These are phyloP conservation scores for Tetragonula clypearis DNA, from an alignment of 1,140 invertebrate genomes.

Conservation along the genomic window DNA sequence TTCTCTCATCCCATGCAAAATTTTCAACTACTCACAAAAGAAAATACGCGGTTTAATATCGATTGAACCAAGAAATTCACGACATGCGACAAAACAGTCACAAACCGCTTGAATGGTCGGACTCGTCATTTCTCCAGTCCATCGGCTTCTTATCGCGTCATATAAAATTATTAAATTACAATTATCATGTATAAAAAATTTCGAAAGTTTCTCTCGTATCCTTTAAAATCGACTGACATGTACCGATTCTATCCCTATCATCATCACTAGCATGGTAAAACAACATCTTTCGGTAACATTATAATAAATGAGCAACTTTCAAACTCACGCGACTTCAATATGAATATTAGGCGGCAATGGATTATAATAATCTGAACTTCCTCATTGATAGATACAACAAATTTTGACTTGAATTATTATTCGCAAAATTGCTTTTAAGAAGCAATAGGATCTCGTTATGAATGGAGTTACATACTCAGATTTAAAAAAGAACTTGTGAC, in stretches of 20 bases:
- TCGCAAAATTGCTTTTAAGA: not conserved
- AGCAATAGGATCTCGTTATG: not conserved
- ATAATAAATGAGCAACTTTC: slow-evolving; percentile 25
- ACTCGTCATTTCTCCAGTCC: slow-evolving; percentile 70
- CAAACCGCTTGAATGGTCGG: slow-evolving; percentile 66
- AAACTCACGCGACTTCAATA: not conserved
- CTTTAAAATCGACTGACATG: slow-evolving; percentile 31
- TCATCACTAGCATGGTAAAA: not conserved
- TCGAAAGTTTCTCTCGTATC: slow-evolving; percentile 23
- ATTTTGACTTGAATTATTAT: not conserved
- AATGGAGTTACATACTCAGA: not conserved
- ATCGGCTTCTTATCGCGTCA: slow-evolving; percentile 55
- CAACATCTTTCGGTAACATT: not conserved
- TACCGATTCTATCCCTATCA: slow-evolving; percentile 2
- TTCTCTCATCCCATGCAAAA: slow-evolving; percentile 64
- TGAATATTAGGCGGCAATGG: not conserved
- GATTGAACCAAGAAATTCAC: not conserved
- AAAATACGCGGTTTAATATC: not conserved
- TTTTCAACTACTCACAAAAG: slow-evolving; percentile 64
- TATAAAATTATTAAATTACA: slow-evolving; percentile 26
- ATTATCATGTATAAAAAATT: slow-evolving; percentile 2
- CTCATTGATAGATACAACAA: not conserved
- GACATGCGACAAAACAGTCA: not conserved
- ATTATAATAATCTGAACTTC: not conserved
- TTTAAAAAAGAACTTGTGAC: not conserved